These are phyloP conservation scores for Aselliscus stoliczkanus DNA, from an alignment of 2,797 vertebrate species.

Conservation along the genomic window DNA sequence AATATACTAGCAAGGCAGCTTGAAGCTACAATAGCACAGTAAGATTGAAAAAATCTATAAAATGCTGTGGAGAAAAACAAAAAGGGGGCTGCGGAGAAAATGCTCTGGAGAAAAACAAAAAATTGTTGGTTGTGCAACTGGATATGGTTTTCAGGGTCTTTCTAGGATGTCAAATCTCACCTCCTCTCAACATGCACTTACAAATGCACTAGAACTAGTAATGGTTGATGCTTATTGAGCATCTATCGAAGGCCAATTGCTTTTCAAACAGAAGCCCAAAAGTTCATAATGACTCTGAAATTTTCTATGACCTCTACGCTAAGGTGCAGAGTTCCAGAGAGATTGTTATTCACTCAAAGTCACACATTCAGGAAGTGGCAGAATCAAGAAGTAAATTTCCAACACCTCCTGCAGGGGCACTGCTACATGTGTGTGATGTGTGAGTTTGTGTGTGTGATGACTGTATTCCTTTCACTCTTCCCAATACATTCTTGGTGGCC, in stretches of 20 bases:
- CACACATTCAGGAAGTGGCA: not conserved
- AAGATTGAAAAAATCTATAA: not conserved
- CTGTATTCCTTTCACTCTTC: not conserved
- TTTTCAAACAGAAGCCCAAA: not conserved
- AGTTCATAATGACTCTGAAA: not conserved
- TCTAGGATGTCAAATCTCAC: rapidly evolving
- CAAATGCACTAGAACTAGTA: rapidly evolving
- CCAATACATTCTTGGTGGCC: slow-evolving; percentile 48
- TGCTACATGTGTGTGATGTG: not conserved
- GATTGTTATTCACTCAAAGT: not conserved
- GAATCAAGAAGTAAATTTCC: not conserved
- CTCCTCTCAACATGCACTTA: rapidly evolving
- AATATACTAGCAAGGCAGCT: not conserved
- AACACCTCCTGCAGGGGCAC: not conserved
- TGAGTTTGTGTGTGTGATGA: rapidly evolving
- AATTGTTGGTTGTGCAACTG: rapidly evolving
- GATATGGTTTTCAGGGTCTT: rapidly evolving
- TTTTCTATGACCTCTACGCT: no score
- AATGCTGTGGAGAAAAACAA: not conserved
- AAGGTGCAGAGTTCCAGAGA: not conserved
- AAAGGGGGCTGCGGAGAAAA: not conserved
- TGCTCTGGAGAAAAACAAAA: not conserved
- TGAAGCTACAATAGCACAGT: not conserved
- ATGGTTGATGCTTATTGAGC: rapidly evolving
- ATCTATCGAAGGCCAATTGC: no score